Conservation (phyloP, 1,140 invertebrate species). For the Drosophila saltans region DNA sequence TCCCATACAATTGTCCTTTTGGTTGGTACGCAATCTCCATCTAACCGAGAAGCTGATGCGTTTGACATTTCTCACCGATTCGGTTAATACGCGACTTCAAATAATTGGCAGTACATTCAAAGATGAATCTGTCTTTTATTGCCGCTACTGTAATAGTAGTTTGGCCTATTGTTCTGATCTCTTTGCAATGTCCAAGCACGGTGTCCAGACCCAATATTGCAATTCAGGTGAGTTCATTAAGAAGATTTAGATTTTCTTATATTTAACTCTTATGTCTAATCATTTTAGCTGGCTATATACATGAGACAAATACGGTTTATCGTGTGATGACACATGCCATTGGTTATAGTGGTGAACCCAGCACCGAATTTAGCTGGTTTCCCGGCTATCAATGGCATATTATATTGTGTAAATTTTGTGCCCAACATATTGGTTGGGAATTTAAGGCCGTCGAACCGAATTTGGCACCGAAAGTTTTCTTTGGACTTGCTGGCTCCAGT, state of each 20-base stretch:
- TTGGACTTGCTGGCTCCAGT: constrained; percentile 86
- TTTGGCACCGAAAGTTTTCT: constrained; percentile 88
- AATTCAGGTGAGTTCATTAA: constrained; percentile 86
- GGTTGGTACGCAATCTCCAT: constrained; percentile 88
- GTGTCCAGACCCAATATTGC: constrained; percentile 91
- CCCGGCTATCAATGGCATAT: constrained; percentile 94
- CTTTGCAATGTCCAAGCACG: constrained; percentile 92
- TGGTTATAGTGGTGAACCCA: constrained; percentile 85
- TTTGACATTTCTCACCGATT: constrained; percentile 87
- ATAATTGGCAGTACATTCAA: constrained; percentile 86
- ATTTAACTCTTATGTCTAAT: background rate
- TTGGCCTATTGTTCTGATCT: constrained; percentile 89
- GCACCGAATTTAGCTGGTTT: constrained; percentile 92
- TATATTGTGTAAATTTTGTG: constrained; percentile 87
- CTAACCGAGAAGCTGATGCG: constrained; percentile 85
- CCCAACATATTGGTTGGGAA: constrained; percentile 90
- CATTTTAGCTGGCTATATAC: constrained; percentile 87
- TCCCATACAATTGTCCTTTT: constrained; percentile 88
- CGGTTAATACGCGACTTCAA: constrained; percentile 86
- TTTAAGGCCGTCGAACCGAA: constrained; percentile 87
- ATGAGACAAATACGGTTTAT: constrained; percentile 91
- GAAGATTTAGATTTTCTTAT: background rate
- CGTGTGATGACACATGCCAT: constrained; percentile 85
- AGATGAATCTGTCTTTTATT: constrained; percentile 85
- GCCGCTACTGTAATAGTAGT: constrained; percentile 87